Evolutionary conservation across 2,113 vertebrate genomes (phyloP), one percentile per base, ranked within the genome.

Genomic region (Lepisosteus oculatus): DNA sequence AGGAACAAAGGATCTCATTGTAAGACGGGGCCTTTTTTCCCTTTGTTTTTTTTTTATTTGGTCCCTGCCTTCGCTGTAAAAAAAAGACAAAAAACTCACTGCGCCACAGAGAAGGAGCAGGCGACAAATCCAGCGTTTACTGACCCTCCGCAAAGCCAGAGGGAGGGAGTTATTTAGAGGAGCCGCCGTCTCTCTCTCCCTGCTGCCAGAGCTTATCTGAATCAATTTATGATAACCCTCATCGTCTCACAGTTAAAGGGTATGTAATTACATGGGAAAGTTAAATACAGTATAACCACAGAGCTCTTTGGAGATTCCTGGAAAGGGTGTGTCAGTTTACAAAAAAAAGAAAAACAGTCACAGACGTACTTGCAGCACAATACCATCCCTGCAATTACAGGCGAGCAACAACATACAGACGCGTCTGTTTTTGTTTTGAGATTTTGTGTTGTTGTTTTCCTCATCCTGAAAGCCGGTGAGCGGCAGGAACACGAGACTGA

Each of bases 1-100:
- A 68, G 81, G 89, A 82, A 92, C 91, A 93, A 93, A 91, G 87
- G 84, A 67, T 77, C 76, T 76, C 87, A 90, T 90, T 93, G 91
- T 90, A 74, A 83, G 83, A 85, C 83, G 71, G 76, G 77, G 76
- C 14, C 72, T 80, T 81, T 79, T 85, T 87, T 86, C 84, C 85
- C 83, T 86, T 17, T 51, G 17, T n/a, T 29, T 29, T 55, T 6
- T 11, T 56, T 68, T 8, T 67, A 15, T 70, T 61, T 74, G 56
- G 81, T 86, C 84, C 87, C 88, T 81, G 80, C 80, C 74, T 85
- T 80, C 70, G 74, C 87, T 87, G 84, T 86, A 86, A 88, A 86
- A 71, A 79, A 75, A 29, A 29, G 1, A 29, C 0, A 29, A 1
- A 29, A 29, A 29, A 29, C 17, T 29, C 17, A 29, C 17, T 29